Base-by-base conservation (phyloP, 2,113 vertebrate genomes). In the Notothenia coriiceps region DNA sequence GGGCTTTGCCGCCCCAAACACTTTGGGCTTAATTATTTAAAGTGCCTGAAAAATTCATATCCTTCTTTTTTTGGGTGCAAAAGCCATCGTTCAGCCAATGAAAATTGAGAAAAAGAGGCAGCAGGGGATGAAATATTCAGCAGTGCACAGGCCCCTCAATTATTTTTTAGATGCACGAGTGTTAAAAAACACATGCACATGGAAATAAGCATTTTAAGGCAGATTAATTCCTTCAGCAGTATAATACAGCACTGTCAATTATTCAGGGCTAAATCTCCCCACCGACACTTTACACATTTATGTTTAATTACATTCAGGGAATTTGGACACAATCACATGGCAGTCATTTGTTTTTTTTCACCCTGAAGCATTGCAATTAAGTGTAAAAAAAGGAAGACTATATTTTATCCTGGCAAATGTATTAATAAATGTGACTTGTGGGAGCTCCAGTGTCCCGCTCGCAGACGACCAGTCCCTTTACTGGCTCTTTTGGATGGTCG, bases 11-110 rank as follows among this genome's bases (percentile, higher is more conserved):
- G 72, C 86, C 90, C 91, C 90, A 92, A 94, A 94, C 90, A 94
- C 86, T 92, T 85, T 86, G 65, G 55, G 44, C 89, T 94, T 91
- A 93, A 94, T 94, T 93, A 95, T 95, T 94, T 81, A 95, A 94
- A 89, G 87, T 70, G 75, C 51, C 63, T 92, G 54, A 92, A 92
- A 92, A 89, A 92, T 93, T 92, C 69, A 93, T 92, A 87, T 50
- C 66, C 79, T 85, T 63, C 61, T 73, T 88, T 89, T 90, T 91
- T 90, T 78, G 86, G 85, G 84, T 79, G 86, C 74, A 91, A 92
- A 92, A 86, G 84, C 83, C 82, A 86, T 89, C 61, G 66, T 90
- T 91, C 88, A 87, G 82, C 62, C 71, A 67, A 82, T 79, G 84
- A 86, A 91, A 79, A 83, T 89, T 89, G 82, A 62, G 78, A 8